Conservation (phyloP, 2,797 vertebrate species). For the Oreortyx pictus region DNA sequence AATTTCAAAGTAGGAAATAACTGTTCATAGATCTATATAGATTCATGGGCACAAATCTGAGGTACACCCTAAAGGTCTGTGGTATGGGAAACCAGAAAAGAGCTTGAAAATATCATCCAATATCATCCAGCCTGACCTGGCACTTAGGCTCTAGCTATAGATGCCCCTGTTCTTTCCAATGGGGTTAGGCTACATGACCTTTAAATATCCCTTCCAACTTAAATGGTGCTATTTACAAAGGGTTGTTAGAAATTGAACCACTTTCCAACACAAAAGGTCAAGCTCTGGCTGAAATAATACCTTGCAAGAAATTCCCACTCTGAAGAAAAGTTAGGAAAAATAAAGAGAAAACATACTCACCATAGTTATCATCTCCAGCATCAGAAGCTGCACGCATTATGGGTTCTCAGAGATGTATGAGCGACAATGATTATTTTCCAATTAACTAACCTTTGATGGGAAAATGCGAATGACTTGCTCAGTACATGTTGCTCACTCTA, state of each 20-base stretch:
- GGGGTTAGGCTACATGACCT: neutral
- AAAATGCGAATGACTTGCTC: conserved; percentile 16
- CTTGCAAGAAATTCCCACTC: neutral
- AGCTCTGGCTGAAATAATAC: neutral
- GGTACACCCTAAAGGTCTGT: neutral
- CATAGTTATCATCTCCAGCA: neutral
- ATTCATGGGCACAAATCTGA: neutral
- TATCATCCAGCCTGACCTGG: too few relatives aligned
- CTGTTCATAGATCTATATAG: neutral
- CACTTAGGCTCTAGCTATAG: neutral
- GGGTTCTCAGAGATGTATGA: neutral
- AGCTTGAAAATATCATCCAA: neutral
- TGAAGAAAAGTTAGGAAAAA: neutral
- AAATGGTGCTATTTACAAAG: too few relatives aligned
- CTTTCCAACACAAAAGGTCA: neutral
- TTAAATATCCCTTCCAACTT: neutral
- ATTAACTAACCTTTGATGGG: neutral
- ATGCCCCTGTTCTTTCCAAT: neutral
- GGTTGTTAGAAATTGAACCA: neutral
- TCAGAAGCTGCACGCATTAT: neutral
- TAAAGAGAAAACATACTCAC: neutral
- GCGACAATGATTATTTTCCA: neutral
- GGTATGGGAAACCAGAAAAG: neutral
- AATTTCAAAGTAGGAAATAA: conserved; percentile 6
- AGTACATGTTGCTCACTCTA: neutral